Evolutionary conservation across 2,797 vertebrate genomes (phyloP), one percentile per base, ranked within the genome.

Genomic region (Eulemur mongoz): DNA sequence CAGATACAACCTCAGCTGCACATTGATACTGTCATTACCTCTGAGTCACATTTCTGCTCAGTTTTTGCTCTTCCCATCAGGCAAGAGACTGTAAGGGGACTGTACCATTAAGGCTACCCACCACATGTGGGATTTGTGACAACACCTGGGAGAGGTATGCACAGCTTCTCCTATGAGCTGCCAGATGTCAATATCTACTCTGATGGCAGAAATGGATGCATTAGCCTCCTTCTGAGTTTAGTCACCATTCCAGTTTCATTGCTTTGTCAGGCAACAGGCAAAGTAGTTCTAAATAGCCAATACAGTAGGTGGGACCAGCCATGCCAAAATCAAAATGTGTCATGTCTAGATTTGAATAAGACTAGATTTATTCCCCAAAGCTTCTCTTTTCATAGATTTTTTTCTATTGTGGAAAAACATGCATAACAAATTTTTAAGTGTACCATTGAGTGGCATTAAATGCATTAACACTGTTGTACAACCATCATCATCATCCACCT

Each of bases 321-420:
- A 32, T 13, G 57, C 17, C 50, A 27, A 52, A 38, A 87, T 13
- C 69, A 76, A 92, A 88, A 82, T n/a, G 7, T 14, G 9, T 40
- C 6, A 2, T 14, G 15, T 50, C 57, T 2, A 40, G 14, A 50
- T 90, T 95, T 50, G 9, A 13, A n/a, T 18, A 80, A 18, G 23
- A 65, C 43, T 52, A 0, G 25, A 76, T 93, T 85, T 70, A 91
- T 69, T 96, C 35, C n/a, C 4, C 4, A 89, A 76, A 81, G 23
- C 35, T 32, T 65, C 75, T 82, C 38, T 57, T 81, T 75, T 80
- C 50, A n/a, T 38, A 78, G 23, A 57, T 76, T 45, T 45, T 72
- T 84, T 96, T 83, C 43, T 27, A 81, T 40, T 38, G n/a, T 70
- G 40, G 38, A 17, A 92, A 89, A 94, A 89, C 43, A 90, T 2